Evolutionary conservation across 2,113 vertebrate species (phyloP).

Genomic region (Taurulus bubalis): DNA sequence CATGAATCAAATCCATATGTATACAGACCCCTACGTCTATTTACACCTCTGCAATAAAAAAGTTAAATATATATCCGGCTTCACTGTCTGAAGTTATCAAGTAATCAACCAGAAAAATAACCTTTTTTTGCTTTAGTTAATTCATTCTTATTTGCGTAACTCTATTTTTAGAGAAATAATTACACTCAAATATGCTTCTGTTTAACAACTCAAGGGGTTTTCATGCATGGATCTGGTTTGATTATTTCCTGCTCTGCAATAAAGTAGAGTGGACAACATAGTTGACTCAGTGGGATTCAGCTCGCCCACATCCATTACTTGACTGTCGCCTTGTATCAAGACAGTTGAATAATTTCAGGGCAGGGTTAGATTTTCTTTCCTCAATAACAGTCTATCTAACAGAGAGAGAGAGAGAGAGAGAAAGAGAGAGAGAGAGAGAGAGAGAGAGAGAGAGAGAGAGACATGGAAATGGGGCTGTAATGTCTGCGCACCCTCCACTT

Average conservation of each 20-base stretch:
- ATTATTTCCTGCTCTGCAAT: conserved; percentile 20
- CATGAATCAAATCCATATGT: conserved; percentile 49
- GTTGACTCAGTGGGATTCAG: conserved; percentile 36
- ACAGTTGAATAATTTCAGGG: conserved; percentile 27
- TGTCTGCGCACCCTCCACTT: neutral
- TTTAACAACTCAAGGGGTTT: conserved; percentile 4
- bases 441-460: conserved; percentile 8
- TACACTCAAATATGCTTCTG: neutral
- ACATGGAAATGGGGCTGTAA: neutral
- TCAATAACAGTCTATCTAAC: neutral
- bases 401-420: conserved; percentile 1
- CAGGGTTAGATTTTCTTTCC: conserved; percentile 1
- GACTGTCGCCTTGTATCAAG: conserved; percentile 43
- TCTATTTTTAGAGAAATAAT: neutral
- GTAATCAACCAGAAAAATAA: conserved; percentile 17
- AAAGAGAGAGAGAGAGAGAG: conserved; percentile 4
- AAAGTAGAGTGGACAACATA: conserved; percentile 35
- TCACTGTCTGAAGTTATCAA: conserved; percentile 2
- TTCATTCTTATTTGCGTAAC: neutral
- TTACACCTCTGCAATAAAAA: conserved; percentile 26
- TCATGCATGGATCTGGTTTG: conserved; percentile 17
- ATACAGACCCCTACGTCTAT: neutral
- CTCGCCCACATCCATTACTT: conserved; percentile 47
- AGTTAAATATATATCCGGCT: neutral
- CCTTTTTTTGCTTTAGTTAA: neutral